Conservation (phyloP, 2,888 invertebrate genomes). For the Drosophila neotestacea region DNA sequence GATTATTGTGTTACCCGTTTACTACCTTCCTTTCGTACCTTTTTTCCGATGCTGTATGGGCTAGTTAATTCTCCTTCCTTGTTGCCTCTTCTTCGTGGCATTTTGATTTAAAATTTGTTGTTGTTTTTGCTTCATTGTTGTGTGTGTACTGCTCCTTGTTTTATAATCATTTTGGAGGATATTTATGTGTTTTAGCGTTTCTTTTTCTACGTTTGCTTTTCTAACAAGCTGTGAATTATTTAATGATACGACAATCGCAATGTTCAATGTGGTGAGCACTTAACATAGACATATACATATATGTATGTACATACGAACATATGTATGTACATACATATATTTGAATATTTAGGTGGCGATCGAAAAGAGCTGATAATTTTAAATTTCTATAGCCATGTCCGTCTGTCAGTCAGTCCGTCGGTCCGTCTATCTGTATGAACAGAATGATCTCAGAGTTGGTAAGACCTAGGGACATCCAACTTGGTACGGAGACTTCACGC, state of each 20-base stretch:
- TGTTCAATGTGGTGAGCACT: neutral
- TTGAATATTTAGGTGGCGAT: neutral
- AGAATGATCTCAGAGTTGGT: no score
- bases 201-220: slow-evolving; percentile 40
- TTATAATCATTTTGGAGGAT: slow-evolving; percentile 25
- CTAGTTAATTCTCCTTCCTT: slow-evolving; percentile 30
- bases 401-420: no score
- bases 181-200: slow-evolving; percentile 26
- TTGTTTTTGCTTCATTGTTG: slow-evolving; percentile 5
- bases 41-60: slow-evolving; percentile 18
- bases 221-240: slow-evolving; percentile 61
- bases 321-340: neutral
- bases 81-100: slow-evolving; percentile 34
- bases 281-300: slow-evolving; percentile 1
- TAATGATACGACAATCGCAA: slow-evolving; percentile 32
- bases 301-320: neutral
- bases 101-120: slow-evolving; percentile 50
- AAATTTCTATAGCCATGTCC: no score
- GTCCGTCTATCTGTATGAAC: no score
- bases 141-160: slow-evolving; percentile 11
- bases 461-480: no score
- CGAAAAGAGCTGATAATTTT: no score
- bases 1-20: slow-evolving; percentile 52
- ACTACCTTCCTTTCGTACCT: slow-evolving; percentile 46
- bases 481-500: no score